Evolutionary conservation across 2,113 vertebrate genomes (phyloP), one percentile per base, ranked within the genome.

Genomic region (Crotalus tigris): DNA sequence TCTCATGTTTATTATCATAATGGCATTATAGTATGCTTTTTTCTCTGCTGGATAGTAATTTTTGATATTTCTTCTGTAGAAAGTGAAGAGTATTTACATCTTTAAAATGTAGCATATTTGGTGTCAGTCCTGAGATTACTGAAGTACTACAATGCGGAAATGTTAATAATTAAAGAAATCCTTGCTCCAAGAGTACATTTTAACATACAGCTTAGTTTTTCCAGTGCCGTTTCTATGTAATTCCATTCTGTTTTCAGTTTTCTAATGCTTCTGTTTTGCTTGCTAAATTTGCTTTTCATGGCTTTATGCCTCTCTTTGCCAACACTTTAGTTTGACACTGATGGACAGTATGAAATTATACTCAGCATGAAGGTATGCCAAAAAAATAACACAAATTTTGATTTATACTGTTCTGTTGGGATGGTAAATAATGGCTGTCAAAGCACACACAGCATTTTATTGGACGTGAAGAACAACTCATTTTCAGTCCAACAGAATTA

Each of bases 281-380:
- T 91, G 54, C 55, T 89, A 29, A 64, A 11, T 59, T 61, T 91
- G 46, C 10, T 92, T n/a, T 33, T 58, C 59, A 85, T 61, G 54
- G n/a, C 75, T 86, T 61, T 24, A 53, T 44, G 46, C 29, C 55
- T 44, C 26, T 61, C 61, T 86, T 88, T 13, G 3, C 39, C 55
- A 90, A 85, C 46, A 54, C 46, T n/a, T 90, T 85, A 86, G 29
- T 24, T 61, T 93, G 57, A 93, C 64, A 44, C 46, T 93, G 69
- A 90, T 90, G 57, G 55, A 86, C 81, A 51, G 86, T 9, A 49
- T 90, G 86, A 88, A 59, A 88, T 91, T 39, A 49, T 87, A 93
- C 85, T n/a, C 55, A 59, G 4, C 54, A 26, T 1, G 0, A 0
- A 15, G 33, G 1, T n/a, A 5, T 92, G 69, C 26, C 44, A 55